Evolutionary conservation across 2,113 vertebrate species (phyloP), one percentile per base, ranked within the genome.

Genomic region (Nannospalax galili): DNA sequence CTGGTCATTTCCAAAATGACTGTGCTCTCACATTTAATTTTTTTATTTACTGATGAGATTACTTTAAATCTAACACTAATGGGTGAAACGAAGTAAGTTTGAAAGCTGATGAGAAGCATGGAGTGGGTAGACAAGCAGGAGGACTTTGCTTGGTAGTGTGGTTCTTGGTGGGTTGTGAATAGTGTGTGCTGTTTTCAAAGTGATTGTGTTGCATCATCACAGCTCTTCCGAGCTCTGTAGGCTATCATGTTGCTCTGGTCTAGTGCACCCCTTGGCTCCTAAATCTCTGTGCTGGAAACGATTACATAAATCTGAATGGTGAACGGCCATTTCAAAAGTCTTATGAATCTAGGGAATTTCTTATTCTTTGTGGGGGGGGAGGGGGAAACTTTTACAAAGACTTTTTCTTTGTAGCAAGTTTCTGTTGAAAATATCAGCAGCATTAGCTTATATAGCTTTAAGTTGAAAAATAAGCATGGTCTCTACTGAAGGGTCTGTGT

Each of bases 171-270:
- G 95, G 14, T 95, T 97, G 84, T 85, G 72, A 93, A 37, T 94
- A 75, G 69, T 75, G 52, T 62, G 0, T 97, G 98, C 97, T 97
- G 96, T 84, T 98, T 98, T 98, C 95, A 95, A 98, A 98, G 97
- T 97, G 98, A 97, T 98, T 98, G 95, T 95, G 95, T 98, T 98
- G 97, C 97, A 97, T 98, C 97, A 91, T 96, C 80, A 7, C 97
- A 97, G 97, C 97, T 98, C 97, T 92, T 95, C 96, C 96, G 96
- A 97, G 94, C 96, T 84, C 93, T 97, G 89, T 97, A 97, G 98
- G 9, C 1, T 98, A 98, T 99, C 98, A 85, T 88, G 82, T 98
- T 98, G 96, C 98, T 98, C 95, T 98, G 98, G 96, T 97, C 98
- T 98, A 98, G 98, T 97, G 96, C 98, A 98, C 97, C 97, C 97